These are phyloP conservation scores for Brotula barbata DNA, from an alignment of 2,797 vertebrate species.

Conservation along the genomic window DNA sequence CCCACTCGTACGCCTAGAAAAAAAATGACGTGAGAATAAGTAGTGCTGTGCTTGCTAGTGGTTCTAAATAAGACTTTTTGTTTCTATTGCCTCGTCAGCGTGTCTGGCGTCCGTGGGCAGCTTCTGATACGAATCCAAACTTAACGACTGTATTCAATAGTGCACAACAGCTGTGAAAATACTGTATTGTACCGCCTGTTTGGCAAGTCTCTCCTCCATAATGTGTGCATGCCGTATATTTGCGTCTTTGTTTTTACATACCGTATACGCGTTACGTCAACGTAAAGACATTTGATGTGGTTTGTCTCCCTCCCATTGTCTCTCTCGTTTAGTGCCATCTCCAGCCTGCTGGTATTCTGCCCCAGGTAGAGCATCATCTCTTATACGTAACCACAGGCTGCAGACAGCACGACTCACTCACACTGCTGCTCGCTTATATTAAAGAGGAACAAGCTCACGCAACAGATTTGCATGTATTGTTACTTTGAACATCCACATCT, in stretches of 20 bases:
- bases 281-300: slow-evolving; percentile 51
- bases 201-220: too few species aligned
- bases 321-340: slow-evolving; percentile 71
- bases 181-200: too few species aligned
- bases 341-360: slow-evolving; percentile 67
- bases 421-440: slow-evolving; percentile 15
- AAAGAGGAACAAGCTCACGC: slow-evolving; percentile 5
- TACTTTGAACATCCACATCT: neutral
- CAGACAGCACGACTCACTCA: neutral
- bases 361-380: slow-evolving; percentile 68
- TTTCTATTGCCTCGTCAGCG: neutral
- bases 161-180: too few species aligned
- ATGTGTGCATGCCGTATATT: slow-evolving; percentile 6
- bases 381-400: slow-evolving; percentile 8
- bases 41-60: slow-evolving; percentile 1
- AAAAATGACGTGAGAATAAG: neutral
- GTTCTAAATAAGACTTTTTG: slow-evolving; percentile 1
- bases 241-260: slow-evolving; percentile 9
- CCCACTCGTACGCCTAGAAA: neutral
- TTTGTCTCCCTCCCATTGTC: slow-evolving; percentile 61
- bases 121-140: too few species aligned
- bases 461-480: neutral
- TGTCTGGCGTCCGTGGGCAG: slow-evolving; percentile 8
- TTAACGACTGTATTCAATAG: too few species aligned
- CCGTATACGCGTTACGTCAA: slow-evolving; percentile 2